Percentiles rank a stretch among this genome's conserved stretches.
Evolutionary conservation across 2,113 vertebrate species (phyloP).

Genomic region (Chlamydotis undulata): DNA sequence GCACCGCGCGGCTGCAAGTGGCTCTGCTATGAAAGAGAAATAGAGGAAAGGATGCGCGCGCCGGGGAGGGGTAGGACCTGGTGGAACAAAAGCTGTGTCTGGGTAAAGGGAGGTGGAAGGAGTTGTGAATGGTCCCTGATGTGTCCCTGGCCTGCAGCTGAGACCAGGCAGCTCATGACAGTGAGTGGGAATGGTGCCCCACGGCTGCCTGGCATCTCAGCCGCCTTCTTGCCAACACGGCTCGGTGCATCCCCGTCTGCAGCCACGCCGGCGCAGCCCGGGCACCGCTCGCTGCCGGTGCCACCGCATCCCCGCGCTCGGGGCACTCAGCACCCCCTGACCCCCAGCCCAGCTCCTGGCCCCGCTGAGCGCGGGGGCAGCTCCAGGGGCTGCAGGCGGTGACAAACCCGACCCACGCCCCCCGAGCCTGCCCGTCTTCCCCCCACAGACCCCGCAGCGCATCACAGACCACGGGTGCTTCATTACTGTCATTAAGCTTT

Average conservation of each 20-base stretch:
- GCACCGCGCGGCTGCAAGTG: rapidly evolving
- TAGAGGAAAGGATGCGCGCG: not conserved
- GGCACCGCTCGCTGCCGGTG: not conserved
- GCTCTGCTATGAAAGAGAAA: not conserved
- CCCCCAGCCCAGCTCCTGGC: not conserved
- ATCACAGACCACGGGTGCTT: not conserved
- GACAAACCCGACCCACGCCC: rapidly evolving
- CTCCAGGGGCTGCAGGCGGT: not conserved
- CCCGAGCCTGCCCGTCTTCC: not conserved
- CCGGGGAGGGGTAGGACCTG: rapidly evolving
- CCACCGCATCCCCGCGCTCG: rapidly evolving
- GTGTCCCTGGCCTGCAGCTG: not conserved
- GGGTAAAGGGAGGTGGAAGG: not conserved
- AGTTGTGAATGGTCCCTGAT: not conserved
- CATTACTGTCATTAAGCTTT: constrained; percentile 37
- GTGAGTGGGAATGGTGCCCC: not conserved
- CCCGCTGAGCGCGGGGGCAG: rapidly evolving
- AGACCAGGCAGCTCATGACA: not conserved
- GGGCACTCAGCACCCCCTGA: rapidly evolving
- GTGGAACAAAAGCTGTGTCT: not conserved
- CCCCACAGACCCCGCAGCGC: not conserved
- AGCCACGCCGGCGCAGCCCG: rapidly evolving
- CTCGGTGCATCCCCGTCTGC: rapidly evolving
- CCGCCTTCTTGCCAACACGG: not conserved
- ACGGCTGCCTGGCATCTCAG: rapidly evolving